A percentile compares a stretch with the other conserved stretches of the same genome.
These are phyloP conservation scores for Meiosimyza platycephala DNA, from an alignment of 2,888 invertebrate species.

Conservation along the genomic window DNA sequence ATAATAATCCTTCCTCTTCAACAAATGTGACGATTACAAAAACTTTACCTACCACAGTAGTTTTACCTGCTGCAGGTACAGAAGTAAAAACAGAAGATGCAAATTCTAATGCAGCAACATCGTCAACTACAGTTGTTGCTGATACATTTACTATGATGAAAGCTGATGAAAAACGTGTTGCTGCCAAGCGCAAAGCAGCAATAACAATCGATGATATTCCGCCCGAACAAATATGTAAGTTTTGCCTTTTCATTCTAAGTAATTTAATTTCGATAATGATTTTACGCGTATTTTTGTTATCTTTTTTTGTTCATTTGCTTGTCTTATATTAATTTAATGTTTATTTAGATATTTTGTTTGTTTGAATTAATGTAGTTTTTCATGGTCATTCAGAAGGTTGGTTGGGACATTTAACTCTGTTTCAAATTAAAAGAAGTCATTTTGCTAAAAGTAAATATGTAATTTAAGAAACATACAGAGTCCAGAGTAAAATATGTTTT, in stretches of 20 bases:
- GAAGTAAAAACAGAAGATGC: constrained; percentile 13
- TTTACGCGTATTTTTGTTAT: constrained; percentile 5
- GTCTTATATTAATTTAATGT: no score
- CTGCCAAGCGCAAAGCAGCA: constrained; percentile 68
- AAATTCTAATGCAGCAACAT: constrained; percentile 27
- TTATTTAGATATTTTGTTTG: no score
- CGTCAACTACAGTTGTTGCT: constrained; percentile 37
- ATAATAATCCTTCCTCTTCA: no score
- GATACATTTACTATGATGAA: constrained; percentile 70
- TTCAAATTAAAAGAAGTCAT: background rate
- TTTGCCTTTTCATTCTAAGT: background rate
- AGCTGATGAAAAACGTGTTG: constrained; percentile 67
- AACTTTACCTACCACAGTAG: background rate
- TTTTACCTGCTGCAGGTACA: constrained; percentile 26
- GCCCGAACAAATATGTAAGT: constrained; percentile 66
- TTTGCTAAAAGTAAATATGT: background rate
- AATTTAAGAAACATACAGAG: no score
- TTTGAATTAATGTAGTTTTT: background rate
- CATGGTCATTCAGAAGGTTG: background rate
- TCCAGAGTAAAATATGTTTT: no score
- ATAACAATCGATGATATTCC: constrained; percentile 59
- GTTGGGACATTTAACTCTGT: background rate
- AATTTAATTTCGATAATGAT: background rate
- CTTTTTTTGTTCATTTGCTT: constrained; percentile 12
- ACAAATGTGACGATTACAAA: no score